Evolutionary conservation across 2,113 vertebrate genomes (phyloP).

Genomic region (Gobiocypris rarus): DNA sequence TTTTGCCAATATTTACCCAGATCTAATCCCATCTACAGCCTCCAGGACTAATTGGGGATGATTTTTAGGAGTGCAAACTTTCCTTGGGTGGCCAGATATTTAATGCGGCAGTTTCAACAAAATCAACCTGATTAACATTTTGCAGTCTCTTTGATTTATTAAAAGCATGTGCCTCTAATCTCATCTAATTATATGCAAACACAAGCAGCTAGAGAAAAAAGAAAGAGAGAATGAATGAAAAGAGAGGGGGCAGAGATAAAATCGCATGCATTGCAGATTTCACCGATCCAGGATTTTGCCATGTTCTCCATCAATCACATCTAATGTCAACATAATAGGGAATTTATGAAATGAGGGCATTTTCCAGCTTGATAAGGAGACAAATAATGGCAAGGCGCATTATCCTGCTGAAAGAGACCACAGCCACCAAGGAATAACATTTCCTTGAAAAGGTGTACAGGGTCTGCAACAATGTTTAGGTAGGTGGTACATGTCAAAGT

Average conservation of each 20-base stretch:
- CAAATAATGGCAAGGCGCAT: not conserved
- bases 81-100: constrained; percentile 44
- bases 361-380: not conserved
- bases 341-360: not conserved
- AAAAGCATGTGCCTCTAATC: constrained; percentile 44
- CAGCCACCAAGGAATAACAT: no score
- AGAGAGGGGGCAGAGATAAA: not conserved
- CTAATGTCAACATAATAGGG: not conserved
- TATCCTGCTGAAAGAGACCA: no score
- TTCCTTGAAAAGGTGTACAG: no score
- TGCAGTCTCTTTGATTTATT: constrained; percentile 36
- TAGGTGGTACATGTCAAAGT: no score
- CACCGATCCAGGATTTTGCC: not conserved
- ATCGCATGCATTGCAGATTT: not conserved
- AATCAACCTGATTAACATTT: constrained; percentile 47
- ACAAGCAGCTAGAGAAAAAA: not conserved
- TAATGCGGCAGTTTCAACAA: constrained; percentile 36
- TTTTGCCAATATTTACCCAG: constrained; percentile 40
- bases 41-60: constrained; percentile 19
- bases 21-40: constrained; percentile 30
- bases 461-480: no score
- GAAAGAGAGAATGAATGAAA: not conserved
- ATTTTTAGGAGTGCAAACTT: constrained; percentile 20
- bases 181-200: constrained; percentile 43
- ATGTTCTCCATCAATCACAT: constrained; percentile 23